Evolutionary conservation across 2,113 vertebrate species (phyloP), one percentile per base, ranked within the genome.

Genomic region (Ptilonorhynchus violaceus): DNA sequence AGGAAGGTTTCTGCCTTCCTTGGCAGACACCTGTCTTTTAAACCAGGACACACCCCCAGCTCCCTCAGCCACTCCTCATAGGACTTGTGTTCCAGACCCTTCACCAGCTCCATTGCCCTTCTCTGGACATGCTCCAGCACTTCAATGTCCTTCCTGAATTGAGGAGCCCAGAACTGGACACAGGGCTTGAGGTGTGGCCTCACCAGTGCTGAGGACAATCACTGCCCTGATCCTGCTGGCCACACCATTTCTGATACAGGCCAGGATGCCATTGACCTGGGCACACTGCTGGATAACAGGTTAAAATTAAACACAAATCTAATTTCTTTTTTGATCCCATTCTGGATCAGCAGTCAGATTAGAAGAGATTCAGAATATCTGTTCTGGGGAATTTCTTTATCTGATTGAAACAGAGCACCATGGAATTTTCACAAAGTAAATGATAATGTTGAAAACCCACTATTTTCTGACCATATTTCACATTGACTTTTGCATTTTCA

Each of bases 61-160:
- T 62, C 39, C 16, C n/a, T 53, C 62, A 75, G 28, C 39, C 0
- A 0, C 2, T 82, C 9, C 87, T 76, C 39, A 35, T 4, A 12
- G 25, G 2, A 31, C 4, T 31, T 46, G 55, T 60, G 12, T 19
- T 25, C 11, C n/a, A 76, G 70, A 22, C 24, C 41, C 39, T 7
- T 47, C n/a, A 0, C 30, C 70, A 76, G 47, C 25, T 42, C 28
- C 1, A 0, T 1, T 74, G 3, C 23, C 41, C 22, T 47, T 33
- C 46, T 53, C 68, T 62, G 75, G 31, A 55, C 27, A 1, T 0
- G 0, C 31, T 60, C 9, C 53, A 62, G 47, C 25, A 1, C 30
- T 25, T 47, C 53, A 68, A 7, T 28, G 25, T 27, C 12, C 21
- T 52, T 60, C 24, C 1, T 41, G 24, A 0, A 12, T 0, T 9